Evolutionary conservation across 2,797 vertebrate species (phyloP), one percentile per base, ranked within the genome.

Genomic region (Eleutherodactylus coqui): DNA sequence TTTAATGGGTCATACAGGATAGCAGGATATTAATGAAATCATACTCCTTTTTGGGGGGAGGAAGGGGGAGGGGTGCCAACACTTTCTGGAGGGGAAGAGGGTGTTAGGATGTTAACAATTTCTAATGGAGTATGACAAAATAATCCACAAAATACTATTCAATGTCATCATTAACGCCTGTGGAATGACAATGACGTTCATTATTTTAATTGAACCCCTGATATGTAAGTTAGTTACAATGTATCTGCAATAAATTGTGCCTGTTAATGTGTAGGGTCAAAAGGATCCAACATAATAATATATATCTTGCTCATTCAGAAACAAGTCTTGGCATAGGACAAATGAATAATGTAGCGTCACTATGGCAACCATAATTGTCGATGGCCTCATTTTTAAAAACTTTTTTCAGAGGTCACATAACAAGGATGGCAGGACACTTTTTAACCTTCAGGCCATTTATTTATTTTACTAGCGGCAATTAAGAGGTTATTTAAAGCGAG

Each of bases 151-250:
- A 75, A 9, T 34, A 32, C 4, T 32, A 27, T 75, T 51, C n/a
- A 32, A 75, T 75, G 43, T 49, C 73, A 32, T 9, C 45, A 51
- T 32, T 27, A 49, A 49, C 27, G 4, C 51, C 29, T 29, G 45
- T 0, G 21, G 45, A 49, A 51, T 51, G 41, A 73, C 38, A 27
- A 27, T 43, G 70, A 45, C 41, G 14, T 73, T 73, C 24, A 14
- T 11, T 16, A 27, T 73, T 73, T 45, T 73, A 73, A 73, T 27
- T 73, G 38, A n/a, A 73, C 41, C 16, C 41, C 70, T 73, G n/a
- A 73, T 27, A 75, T 27, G 43, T 75, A 45, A 17, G 41, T 45
- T 2, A 9, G 8, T 41, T 41, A 13, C 69, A 72, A 43, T 41
- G 21, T 72, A 5, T 13, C 13, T 16, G n/a, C 38, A 75, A 27